These are phyloP conservation scores for Caenorhabditis parvicauda DNA, from an alignment of 2,888 invertebrate genomes.

Conservation along the genomic window DNA sequence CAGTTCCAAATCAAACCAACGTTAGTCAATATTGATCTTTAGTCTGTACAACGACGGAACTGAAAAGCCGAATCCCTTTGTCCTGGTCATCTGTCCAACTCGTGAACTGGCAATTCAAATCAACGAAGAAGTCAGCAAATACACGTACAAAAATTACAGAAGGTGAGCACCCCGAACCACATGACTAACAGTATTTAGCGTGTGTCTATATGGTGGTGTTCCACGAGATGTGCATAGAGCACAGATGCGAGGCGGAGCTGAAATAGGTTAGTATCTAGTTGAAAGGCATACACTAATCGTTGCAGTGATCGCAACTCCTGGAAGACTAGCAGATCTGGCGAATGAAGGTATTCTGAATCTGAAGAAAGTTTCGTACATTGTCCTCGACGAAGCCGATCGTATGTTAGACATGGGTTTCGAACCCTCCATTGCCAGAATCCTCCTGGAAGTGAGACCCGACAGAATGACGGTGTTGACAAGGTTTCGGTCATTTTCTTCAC, in stretches of 20 bases:
- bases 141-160: conserved; percentile 78
- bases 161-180: conserved; percentile 7
- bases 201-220: conserved; percentile 89
- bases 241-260: conserved; percentile 76
- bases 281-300: conserved; percentile 51
- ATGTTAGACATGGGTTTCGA: conserved; percentile 70
- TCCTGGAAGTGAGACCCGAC: conserved; percentile 80
- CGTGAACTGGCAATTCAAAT: conserved; percentile 89
- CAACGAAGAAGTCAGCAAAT: conserved; percentile 84
- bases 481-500: conserved; percentile 57
- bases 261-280: conserved; percentile 70
- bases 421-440: conserved; percentile 73
- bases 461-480: conserved; percentile 94
- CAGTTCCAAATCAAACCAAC: neutral
- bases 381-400: conserved; percentile 79
- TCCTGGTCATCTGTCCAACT: conserved; percentile 85
- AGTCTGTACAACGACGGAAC: neutral
- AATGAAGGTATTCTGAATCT: conserved; percentile 66
- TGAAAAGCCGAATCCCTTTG: conserved; percentile 74
- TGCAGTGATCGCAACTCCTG: conserved; percentile 84
- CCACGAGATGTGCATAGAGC: conserved; percentile 78
- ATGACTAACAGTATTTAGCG: conserved; percentile 65
- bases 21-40: neutral
- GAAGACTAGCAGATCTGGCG: conserved; percentile 85
- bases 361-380: conserved; percentile 64